Percentiles rank a stretch among this genome's conserved stretches.
phyloP scores from a whole-genome alignment of 1,140 invertebrate genomes.

The Drosophila pachea region DNA sequence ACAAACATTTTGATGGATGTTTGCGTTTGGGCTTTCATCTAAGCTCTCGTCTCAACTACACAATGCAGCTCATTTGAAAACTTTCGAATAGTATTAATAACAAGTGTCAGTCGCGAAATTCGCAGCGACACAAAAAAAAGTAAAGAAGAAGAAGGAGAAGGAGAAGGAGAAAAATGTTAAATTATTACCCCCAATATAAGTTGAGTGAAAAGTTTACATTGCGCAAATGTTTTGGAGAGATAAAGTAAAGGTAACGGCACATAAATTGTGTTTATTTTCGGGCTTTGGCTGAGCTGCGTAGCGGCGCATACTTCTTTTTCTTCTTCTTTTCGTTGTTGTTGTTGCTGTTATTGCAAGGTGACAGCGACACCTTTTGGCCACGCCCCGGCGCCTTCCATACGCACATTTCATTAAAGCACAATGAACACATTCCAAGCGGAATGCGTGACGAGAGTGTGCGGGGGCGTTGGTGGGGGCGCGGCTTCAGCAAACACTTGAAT shows the following conservation, averaged over 20 bases:
- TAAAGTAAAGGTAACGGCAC: conserved; percentile 37
- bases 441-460: conserved; percentile 18
- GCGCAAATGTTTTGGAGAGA: conserved; percentile 62
- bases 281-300: conserved; percentile 22
- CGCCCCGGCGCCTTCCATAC: background rate
- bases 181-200: conserved; percentile 56
- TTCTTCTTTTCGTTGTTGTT: conserved; percentile 48
- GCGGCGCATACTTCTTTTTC: conserved; percentile 58
- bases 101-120: conserved; percentile 47
- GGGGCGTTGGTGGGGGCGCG: background rate
- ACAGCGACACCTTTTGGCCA: conserved; percentile 37
- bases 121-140: conserved; percentile 1
- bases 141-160: no score
- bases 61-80: conserved; percentile 49
- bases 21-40: conserved; percentile 24
- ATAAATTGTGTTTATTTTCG: conserved; percentile 72
- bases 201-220: conserved; percentile 63
- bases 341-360: conserved; percentile 53
- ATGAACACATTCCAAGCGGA: conserved; percentile 59
- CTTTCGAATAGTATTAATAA: conserved; percentile 58
- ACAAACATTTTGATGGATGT: conserved; percentile 56
- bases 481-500: conserved; percentile 59
- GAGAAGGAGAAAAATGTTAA: conserved; percentile 48
- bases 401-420: conserved; percentile 72
- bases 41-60: conserved; percentile 3